A percentile compares a stretch with the other conserved stretches of the same genome.
phyloP scores from a whole-genome alignment of 2,797 vertebrate genomes.

The Chrosomus eos region DNA sequence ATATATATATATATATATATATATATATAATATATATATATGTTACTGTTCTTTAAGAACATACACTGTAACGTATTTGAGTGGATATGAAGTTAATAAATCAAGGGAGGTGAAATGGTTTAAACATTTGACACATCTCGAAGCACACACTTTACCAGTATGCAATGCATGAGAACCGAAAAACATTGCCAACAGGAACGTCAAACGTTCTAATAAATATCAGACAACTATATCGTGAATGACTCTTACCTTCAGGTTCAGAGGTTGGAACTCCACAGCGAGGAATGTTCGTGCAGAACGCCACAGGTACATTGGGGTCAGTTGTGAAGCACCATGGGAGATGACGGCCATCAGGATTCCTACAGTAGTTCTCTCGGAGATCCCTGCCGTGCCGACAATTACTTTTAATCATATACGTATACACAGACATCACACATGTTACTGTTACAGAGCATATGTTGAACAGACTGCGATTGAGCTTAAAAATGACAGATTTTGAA shows the following conservation, averaged over 20 bases:
- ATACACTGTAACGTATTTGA: not conserved
- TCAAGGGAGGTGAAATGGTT: not conserved
- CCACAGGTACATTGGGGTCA: constrained; percentile 88
- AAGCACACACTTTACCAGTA: not conserved
- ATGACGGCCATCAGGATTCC: constrained; percentile 96
- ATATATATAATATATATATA: too few species aligned
- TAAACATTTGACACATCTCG: not conserved
- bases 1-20: too few species aligned
- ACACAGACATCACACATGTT: constrained; percentile 15
- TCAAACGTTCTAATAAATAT: not conserved
- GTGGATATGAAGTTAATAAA: not conserved
- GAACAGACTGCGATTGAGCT: not conserved
- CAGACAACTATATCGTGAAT: not conserved
- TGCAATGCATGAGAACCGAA: not conserved
- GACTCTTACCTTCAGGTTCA: constrained; percentile 70
- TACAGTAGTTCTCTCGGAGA: constrained; percentile 94
- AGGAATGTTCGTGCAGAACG: constrained; percentile 92
- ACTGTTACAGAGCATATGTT: not conserved
- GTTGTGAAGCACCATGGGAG: constrained; percentile 98
- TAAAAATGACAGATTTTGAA: not conserved
- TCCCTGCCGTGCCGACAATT: constrained; percentile 80
- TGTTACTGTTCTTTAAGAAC: too few species aligned
- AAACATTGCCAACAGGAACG: not conserved
- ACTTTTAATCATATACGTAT: constrained; percentile 29
- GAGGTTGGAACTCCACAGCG: constrained; percentile 81